A percentile compares a stretch with the other conserved stretches of the same genome.
These are phyloP conservation scores for Leucoraja ocellata DNA, from an alignment of 2,797 vertebrate genomes.

Conservation along the genomic window DNA sequence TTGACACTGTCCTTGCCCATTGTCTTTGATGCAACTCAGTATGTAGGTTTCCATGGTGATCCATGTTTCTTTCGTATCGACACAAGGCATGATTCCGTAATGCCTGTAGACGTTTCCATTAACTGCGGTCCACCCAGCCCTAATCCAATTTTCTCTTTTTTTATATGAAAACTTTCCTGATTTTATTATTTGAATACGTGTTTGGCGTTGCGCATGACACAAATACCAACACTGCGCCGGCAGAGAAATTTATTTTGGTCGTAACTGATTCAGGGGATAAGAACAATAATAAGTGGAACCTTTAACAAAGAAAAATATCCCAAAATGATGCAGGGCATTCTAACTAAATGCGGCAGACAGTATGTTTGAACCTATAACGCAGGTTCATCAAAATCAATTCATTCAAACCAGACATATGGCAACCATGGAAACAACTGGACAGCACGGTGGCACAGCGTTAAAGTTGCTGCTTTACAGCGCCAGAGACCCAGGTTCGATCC, in stretches of 20 bases:
- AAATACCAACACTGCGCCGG: neutral
- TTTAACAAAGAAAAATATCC: neutral
- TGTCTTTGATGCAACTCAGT: constrained; percentile 12
- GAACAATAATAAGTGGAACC: neutral
- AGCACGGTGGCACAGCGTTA: too few relatives aligned
- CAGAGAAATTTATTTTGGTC: neutral
- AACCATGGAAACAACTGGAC: neutral
- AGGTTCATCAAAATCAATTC: neutral
- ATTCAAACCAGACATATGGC: neutral
- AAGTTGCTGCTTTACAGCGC: too few relatives aligned
- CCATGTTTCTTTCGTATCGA: neutral
- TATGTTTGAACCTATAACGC: neutral
- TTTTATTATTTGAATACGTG: neutral
- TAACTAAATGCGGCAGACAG: neutral
- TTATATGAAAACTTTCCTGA: neutral
- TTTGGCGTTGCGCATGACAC: too few relatives aligned
- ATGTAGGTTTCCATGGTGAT: constrained; percentile 19
- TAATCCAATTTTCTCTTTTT: neutral
- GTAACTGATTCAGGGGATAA: neutral
- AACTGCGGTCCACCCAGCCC: neutral
- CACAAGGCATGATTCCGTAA: neutral
- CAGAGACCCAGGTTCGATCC: too few relatives aligned
- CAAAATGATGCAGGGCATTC: neutral
- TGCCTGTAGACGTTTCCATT: neutral
- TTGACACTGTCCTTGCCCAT: neutral